These are phyloP conservation scores for Trinectes maculatus DNA, from an alignment of 2,113 vertebrate species.

Conservation along the genomic window DNA sequence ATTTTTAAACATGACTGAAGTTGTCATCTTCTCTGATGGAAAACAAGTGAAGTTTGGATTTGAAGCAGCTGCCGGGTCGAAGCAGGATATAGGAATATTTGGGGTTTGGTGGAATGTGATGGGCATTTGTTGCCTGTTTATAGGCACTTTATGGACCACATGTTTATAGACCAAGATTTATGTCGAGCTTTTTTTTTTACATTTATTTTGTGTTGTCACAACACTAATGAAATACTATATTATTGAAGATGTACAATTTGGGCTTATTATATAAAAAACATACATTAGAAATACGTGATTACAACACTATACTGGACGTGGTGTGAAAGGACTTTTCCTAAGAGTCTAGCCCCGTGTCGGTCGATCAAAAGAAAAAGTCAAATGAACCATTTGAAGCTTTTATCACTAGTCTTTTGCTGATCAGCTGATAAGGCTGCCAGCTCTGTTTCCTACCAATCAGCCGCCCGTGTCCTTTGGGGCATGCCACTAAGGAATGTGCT, in stretches of 20 bases:
- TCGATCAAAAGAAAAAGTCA: conserved; percentile 19
- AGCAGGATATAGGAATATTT: not conserved
- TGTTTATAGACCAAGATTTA: not conserved
- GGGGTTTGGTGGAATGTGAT: not conserved
- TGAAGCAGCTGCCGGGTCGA: no score
- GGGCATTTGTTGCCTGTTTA: not conserved
- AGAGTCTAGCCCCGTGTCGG: not conserved
- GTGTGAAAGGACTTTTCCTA: conserved; percentile 4
- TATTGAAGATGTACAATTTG: no score
- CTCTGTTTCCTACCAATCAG: conserved; percentile 30
- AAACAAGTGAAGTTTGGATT: no score
- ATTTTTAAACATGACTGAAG: no score
- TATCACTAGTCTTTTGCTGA: conserved; percentile 36
- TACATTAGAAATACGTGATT: no score
- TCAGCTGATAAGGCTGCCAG: conserved; percentile 44
- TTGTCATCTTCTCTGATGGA: no score
- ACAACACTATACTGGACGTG: conserved; percentile 6
- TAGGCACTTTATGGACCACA: not conserved
- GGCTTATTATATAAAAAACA: no score
- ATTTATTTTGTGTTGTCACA: not conserved
- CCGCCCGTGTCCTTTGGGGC: conserved; percentile 6
- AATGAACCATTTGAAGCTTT: conserved; percentile 25
- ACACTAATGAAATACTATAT: not conserved
- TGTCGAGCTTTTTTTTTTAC: not conserved
- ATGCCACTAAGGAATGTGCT: conserved; percentile 39